Base-by-base conservation (phyloP, 2,113 vertebrate genomes). In the Penelope pileata region DNA sequence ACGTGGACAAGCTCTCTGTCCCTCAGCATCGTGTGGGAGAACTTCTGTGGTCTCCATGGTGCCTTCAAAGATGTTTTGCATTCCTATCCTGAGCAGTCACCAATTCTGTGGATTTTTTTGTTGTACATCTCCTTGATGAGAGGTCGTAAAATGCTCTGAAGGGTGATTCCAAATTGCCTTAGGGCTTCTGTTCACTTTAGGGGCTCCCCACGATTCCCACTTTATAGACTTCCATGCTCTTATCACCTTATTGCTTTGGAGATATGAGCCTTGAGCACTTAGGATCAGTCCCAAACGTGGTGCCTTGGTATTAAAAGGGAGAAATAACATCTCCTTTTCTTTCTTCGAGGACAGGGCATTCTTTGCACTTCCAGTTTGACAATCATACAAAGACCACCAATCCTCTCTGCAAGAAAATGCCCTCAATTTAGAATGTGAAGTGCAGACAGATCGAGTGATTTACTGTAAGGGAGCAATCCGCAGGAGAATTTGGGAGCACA, bases 311-410 rank as follows among this genome's bases (percentile, higher is more conserved):
- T 66, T 79, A 43, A 36, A 51, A 66, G 10, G 15, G 7, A 45
- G 43, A 43, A 40, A 36, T 18, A 43, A 10, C 16, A 50, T 36
- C 29, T 5, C 47, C 12, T 38, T 32, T 16, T 3, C 6, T 75
- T 4, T 36, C 56, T 77, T 17, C 16, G 63, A 60, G 30, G 22
- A 60, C 23, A 42, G 18, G 16, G 10, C 1, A 10, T 58, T 63
- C 54, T 63, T 86, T 2, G 1, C 26, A 62, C 34, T 69, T 75
- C 34, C 4, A 50, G 54, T 27, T 11, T 70, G 54, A 32, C 47
- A 60, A 40, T 26, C 40, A 32, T 1, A 1, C 12, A 23, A 42
- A 9, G 0, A 1, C 30, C 38, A 59, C n/a, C 45, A 34, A 32
- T 51, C 12, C 59, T 47, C 36, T n/a, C 16, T 51, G 66, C 5